phyloP scores from a whole-genome alignment of 2,888 invertebrate genomes.

The Chydorus sphaericus region DNA sequence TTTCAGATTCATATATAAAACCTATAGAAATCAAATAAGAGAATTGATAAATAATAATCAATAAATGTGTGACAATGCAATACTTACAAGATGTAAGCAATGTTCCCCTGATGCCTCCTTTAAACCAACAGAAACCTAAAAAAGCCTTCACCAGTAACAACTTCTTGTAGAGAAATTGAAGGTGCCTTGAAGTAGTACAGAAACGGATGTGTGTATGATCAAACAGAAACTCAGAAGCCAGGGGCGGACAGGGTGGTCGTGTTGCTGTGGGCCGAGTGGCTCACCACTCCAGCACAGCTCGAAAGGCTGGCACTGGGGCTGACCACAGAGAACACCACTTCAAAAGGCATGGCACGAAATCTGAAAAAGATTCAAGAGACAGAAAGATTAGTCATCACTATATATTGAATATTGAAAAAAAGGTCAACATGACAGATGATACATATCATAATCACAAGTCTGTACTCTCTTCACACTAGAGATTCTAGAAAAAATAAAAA shows the following conservation, averaged over 20 bases:
- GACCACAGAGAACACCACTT: constrained; percentile 2
- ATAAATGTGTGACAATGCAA: background rate
- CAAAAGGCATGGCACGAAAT: constrained; percentile 10
- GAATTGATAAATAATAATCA: background rate
- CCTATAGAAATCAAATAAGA: background rate
- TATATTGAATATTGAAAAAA: no score
- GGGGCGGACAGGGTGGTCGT: background rate
- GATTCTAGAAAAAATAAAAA: no score
- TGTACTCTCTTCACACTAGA: no score
- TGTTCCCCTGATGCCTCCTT: background rate
- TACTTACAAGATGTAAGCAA: background rate
- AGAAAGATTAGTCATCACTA: no score
- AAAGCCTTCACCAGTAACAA: background rate
- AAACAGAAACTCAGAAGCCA: background rate
- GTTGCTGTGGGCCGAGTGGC: constrained; percentile 2
- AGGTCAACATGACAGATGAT: no score
- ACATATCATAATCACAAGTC: no score
- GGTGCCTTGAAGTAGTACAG: background rate
- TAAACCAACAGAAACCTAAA: no score
- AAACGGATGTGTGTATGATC: background rate
- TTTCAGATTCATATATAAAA: constrained; percentile 4
- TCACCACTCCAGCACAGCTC: background rate
- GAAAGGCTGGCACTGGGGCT: constrained; percentile 10
- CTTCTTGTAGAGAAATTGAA: background rate
- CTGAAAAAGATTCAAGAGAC: no score